phyloP scores from a whole-genome alignment of 2,113 vertebrate species.

The Panthera leo region DNA sequence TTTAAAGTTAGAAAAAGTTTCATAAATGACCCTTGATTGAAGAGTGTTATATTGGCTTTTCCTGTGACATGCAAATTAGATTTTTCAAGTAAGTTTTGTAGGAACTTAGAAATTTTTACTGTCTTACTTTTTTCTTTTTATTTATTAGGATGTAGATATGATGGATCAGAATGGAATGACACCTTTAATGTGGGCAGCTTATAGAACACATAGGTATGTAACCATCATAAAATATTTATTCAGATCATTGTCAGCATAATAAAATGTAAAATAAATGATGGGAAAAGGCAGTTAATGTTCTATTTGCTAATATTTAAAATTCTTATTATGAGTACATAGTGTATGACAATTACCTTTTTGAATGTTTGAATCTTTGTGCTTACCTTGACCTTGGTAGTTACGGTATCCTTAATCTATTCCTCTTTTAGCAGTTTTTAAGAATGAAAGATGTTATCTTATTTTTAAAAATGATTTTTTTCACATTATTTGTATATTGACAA shows the following conservation, averaged over 20 bases:
- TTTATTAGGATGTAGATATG: constrained; percentile 97
- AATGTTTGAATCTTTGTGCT: background rate
- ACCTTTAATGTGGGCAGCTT: constrained; percentile 99
- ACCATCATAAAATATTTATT: constrained; percentile 16
- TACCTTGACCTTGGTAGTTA: background rate
- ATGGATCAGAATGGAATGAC: constrained; percentile 99
- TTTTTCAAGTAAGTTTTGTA: constrained; percentile 53
- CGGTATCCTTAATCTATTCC: background rate
- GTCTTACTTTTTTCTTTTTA: constrained; percentile 26
- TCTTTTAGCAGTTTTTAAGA: constrained; percentile 47
- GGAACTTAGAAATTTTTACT: constrained; percentile 52
- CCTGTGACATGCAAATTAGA: constrained; percentile 35
- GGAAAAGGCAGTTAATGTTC: constrained; percentile 24
- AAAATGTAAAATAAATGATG: background rate
- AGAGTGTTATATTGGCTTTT: background rate
- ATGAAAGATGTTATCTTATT: background rate
- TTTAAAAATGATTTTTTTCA: constrained; percentile 47
- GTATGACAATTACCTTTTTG: background rate
- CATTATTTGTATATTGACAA: background rate
- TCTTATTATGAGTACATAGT: background rate
- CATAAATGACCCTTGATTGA: background rate
- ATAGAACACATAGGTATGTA: constrained; percentile 96
- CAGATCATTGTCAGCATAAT: background rate
- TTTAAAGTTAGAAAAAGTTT: constrained; percentile 37
- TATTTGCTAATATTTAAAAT: background rate